These are phyloP conservation scores for Varanus salvator DNA, from an alignment of 2,113 vertebrate species.

Conservation along the genomic window DNA sequence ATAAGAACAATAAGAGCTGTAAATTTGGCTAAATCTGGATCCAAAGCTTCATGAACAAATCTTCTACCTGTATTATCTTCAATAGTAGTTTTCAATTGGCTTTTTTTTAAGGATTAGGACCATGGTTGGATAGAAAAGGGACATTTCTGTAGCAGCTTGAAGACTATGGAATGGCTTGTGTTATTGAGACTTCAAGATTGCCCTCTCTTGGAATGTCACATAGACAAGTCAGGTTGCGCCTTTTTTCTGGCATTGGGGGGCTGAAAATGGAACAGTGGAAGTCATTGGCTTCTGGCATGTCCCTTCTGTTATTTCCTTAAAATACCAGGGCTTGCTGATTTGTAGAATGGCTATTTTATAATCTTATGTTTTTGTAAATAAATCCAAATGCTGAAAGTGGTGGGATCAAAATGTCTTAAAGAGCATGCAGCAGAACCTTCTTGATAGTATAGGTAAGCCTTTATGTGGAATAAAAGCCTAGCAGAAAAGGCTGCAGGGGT, in stretches of 20 bases:
- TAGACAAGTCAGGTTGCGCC: background rate
- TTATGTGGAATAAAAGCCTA: background rate
- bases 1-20: too few relatives aligned
- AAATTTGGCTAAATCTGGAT: too few relatives aligned
- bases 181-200: background rate
- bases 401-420: background rate
- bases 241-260: background rate
- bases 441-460: background rate
- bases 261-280: background rate
- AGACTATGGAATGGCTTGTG: background rate
- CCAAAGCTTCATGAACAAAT: too few relatives aligned
- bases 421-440: background rate
- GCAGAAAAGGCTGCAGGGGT: background rate
- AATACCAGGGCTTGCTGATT: background rate
- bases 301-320: background rate
- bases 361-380: background rate
- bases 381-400: background rate
- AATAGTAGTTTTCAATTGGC: background rate
- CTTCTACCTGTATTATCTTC: background rate
- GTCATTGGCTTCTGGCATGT: background rate
- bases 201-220: background rate
- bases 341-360: background rate
- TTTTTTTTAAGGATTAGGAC: background rate
- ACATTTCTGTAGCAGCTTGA: background rate
- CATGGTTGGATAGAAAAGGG: background rate